Conservation (phyloP, 2,888 invertebrate species). For the Steromphala cineraria region DNA sequence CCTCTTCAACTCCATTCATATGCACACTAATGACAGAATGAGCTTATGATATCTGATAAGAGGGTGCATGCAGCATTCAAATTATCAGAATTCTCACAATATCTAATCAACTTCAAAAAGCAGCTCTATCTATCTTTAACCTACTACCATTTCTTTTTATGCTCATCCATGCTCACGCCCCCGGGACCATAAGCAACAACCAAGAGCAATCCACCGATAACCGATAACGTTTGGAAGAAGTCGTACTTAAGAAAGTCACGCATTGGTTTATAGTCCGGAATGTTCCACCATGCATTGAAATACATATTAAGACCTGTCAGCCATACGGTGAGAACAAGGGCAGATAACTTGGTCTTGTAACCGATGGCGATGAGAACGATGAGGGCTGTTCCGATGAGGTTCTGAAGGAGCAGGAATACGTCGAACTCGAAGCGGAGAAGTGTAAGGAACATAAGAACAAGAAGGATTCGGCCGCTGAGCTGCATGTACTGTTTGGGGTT, state of each 20-base stretch:
- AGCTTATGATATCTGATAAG: background rate
- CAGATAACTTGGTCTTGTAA: constrained; percentile 98
- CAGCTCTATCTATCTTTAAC: background rate
- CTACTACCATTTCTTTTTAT: constrained; percentile 96
- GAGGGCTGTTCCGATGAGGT: constrained; percentile 92
- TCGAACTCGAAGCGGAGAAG: constrained; percentile 94
- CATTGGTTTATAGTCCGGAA: constrained; percentile 95
- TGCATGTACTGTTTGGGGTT: constrained; percentile 97
- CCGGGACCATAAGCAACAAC: constrained; percentile 99
- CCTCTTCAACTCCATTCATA: too few relatives aligned
- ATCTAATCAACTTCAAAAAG: background rate
- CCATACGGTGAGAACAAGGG: constrained; percentile 92
- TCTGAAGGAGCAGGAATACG: constrained; percentile 90
- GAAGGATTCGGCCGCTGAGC: constrained; percentile 93
- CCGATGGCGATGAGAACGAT: constrained; percentile 97
- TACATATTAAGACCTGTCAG: constrained; percentile 93
- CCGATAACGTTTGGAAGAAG: constrained; percentile 98
- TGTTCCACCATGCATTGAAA: constrained; percentile 98
- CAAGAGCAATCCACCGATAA: constrained; percentile 98
- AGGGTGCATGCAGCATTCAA: background rate
- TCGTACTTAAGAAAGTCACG: constrained; percentile 99
- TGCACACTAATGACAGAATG: background rate
- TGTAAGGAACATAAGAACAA: constrained; percentile 99
- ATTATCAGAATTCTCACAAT: background rate
- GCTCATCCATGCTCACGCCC: constrained; percentile 95